Conservation (phyloP, 2,888 invertebrate species). For the Pterostichus niger region DNA sequence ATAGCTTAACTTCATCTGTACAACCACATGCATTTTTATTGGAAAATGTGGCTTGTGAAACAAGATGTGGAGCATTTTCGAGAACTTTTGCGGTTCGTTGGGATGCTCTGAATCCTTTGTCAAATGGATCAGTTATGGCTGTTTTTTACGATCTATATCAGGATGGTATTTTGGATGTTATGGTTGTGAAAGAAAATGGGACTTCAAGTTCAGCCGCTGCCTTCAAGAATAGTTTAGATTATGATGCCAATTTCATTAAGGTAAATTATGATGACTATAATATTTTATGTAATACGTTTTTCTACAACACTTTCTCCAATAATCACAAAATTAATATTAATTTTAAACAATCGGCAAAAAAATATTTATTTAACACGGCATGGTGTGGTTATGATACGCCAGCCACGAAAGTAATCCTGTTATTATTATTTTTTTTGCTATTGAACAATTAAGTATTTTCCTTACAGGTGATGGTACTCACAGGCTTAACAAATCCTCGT, state of each 20-base stretch:
- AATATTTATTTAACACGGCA: too few species aligned
- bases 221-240: conserved; percentile 92
- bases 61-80: conserved; percentile 80
- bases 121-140: conserved; percentile 88
- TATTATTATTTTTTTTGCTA: too few species aligned
- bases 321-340: too few species aligned
- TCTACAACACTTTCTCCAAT: too few species aligned
- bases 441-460: too few species aligned
- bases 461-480: conserved; percentile 94
- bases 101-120: conserved; percentile 86
- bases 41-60: conserved; percentile 87
- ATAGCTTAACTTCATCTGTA: conserved; percentile 69
- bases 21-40: conserved; percentile 85
- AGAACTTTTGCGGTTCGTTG: conserved; percentile 89
- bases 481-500: conserved; percentile 87
- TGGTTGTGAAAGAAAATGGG: conserved; percentile 81
- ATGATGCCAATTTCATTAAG: conserved; percentile 97
- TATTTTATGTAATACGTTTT: too few species aligned
- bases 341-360: too few species aligned
- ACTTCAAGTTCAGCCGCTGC: conserved; percentile 84
- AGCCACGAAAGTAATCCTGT: too few species aligned
- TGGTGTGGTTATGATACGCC: too few species aligned
- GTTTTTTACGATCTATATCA: conserved; percentile 97
- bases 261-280: not conserved
- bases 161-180: conserved; percentile 95